These are phyloP conservation scores for Rhinogobio ventralis DNA, from an alignment of 2,797 vertebrate genomes.

Conservation along the genomic window DNA sequence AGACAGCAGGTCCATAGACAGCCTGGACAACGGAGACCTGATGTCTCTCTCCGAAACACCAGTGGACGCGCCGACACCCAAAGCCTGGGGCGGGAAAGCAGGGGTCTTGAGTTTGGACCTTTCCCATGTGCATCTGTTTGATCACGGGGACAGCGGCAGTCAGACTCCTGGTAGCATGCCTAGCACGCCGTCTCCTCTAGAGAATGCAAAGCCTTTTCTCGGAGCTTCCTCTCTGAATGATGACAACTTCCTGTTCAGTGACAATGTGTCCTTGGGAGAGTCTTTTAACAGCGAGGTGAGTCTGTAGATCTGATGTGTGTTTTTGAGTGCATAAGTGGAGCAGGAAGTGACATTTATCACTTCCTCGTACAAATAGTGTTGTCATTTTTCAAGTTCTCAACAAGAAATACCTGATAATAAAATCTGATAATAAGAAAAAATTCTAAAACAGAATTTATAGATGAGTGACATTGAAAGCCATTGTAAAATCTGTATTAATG, in stretches of 20 bases:
- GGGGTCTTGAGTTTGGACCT: slow-evolving; percentile 88
- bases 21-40: slow-evolving; percentile 81
- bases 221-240: slow-evolving; percentile 73
- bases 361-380: not conserved
- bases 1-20: slow-evolving; percentile 82
- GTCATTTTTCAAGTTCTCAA: not conserved
- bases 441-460: not conserved
- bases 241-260: slow-evolving; percentile 79
- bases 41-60: slow-evolving; percentile 81
- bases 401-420: not conserved
- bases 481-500: slow-evolving; percentile 2
- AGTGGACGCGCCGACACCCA: slow-evolving; percentile 71
- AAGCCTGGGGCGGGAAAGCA: slow-evolving; percentile 81
- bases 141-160: slow-evolving; percentile 82
- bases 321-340: not conserved
- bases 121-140: slow-evolving; percentile 83
- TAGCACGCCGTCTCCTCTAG: slow-evolving; percentile 93
- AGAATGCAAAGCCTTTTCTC: slow-evolving; percentile 85
- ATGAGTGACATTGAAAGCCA: not conserved
- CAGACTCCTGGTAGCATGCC: slow-evolving; percentile 88
- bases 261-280: slow-evolving; percentile 86
- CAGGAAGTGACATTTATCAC: not conserved
- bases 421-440: no score
- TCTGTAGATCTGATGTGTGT: not conserved
- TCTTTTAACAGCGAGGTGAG: slow-evolving; percentile 88